Conservation (phyloP, 1,140 invertebrate species). For the Magallana ariakensis region DNA sequence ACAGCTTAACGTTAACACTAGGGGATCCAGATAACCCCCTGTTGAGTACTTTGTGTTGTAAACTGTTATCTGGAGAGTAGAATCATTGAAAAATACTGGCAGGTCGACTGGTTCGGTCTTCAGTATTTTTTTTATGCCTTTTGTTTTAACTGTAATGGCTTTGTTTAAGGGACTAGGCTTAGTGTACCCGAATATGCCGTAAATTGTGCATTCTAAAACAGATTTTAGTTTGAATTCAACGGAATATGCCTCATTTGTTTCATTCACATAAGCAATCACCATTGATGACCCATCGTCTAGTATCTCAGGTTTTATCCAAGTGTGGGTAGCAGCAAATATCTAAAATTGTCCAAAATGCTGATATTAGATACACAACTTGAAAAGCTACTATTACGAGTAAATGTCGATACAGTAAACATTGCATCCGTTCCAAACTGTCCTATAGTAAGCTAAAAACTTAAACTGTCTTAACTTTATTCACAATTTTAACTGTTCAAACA, state of each 20-base stretch:
- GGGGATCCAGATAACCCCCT: neutral
- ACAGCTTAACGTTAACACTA: conserved; percentile 4
- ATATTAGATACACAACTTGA: no score
- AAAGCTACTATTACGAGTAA: no score
- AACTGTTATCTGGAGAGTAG: conserved; percentile 3
- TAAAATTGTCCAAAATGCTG: neutral
- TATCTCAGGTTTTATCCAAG: conserved; percentile 1
- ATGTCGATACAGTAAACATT: no score
- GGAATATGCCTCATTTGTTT: neutral
- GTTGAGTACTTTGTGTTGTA: neutral
- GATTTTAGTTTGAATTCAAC: conserved; percentile 10
- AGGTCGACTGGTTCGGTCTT: neutral
- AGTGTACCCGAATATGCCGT: neutral
- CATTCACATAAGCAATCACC: neutral
- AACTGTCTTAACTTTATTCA: no score
- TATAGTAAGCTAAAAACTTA: no score
- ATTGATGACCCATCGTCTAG: neutral
- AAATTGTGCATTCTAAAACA: neutral
- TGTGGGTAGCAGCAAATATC: conserved; percentile 4
- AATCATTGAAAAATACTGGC: neutral
- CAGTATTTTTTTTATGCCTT: neutral
- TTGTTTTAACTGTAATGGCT: neutral
- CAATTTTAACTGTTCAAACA: no score
- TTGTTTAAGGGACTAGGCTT: neutral
- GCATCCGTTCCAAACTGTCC: no score